phyloP scores from a whole-genome alignment of 2,113 vertebrate species.

The Hyla sarda region DNA sequence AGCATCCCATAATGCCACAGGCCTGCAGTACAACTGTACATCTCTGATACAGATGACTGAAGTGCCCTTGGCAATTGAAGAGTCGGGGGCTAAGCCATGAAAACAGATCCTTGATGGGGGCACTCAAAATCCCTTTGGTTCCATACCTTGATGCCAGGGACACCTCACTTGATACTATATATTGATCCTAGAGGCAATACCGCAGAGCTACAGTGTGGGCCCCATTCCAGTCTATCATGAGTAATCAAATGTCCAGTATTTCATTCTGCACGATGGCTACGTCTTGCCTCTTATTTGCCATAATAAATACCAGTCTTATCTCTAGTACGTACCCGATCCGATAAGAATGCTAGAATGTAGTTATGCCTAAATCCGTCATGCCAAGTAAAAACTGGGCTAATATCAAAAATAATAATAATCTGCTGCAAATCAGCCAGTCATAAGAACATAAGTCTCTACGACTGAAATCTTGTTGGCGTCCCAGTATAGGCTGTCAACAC shows the following conservation, averaged over 20 bases:
- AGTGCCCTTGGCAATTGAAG: no score
- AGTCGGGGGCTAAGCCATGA: no score
- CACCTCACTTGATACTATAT: no score
- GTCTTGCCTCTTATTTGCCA: no score
- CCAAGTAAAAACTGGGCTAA: not conserved
- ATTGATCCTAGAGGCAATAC: not conserved
- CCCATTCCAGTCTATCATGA: not conserved
- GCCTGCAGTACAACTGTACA: no score
- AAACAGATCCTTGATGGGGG: no score
- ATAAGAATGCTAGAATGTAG: not conserved
- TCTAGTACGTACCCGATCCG: not conserved
- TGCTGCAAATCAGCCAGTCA: not conserved
- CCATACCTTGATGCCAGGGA: no score
- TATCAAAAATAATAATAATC: conserved; percentile 1
- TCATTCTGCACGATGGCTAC: not conserved
- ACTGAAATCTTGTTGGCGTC: not conserved
- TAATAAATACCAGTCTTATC: not conserved
- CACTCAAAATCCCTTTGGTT: no score
- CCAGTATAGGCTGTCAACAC: not conserved
- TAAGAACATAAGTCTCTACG: not conserved
- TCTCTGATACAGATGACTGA: no score
- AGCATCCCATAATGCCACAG: no score
- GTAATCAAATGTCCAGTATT: not conserved
- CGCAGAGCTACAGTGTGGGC: not conserved
- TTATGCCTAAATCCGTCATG: not conserved